Base-by-base conservation (phyloP, 2,888 invertebrate genomes). In the Lycia hirtaria region DNA sequence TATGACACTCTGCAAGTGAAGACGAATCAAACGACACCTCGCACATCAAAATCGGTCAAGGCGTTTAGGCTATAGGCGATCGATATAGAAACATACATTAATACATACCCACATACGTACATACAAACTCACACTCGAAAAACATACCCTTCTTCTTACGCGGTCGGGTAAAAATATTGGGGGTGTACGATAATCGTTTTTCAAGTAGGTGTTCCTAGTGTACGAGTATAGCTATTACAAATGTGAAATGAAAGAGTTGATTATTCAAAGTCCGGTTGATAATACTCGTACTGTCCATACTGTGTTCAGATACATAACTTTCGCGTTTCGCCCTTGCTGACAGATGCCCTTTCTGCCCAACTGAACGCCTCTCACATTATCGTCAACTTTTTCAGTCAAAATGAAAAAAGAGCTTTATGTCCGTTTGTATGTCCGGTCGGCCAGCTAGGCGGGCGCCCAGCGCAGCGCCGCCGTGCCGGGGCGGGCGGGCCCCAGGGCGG, bases 321-420 rank as follows among this genome's bases (percentile, higher is more conserved):
- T 19, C 12, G 28, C 14, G 33, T n/a, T 45, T 32, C 60, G 44
- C 49, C 58, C 53, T 53, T 49, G 43, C 58, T 62, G 68, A 62
- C 66, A 63, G 64, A 62, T 66, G 62, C 58, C 62, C 53, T 61
- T 62, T 64, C 58, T 55, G 66, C 57, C 52, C 60, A 56, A 62
- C 57, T 60, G 64, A 58, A 60, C 64, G 62, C 59, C 56, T 62
- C 48, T 64, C 60, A 61, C 57, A 64, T 62, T 66, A 66, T 64
- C 66, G 55, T 62, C 61, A 59, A 60, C 58, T 64, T 68, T 68
- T 68, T 68, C 48, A 50, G 41, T 50, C 53, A 56, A 58, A 56
- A 64, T 62, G 60, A 52, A 59, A 61, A 56, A 35, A 48, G 30
- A 48, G 49, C 52, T 62, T 62, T 59, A 56, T 55, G 61, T 55